Evolutionary conservation across 2,113 vertebrate genomes (phyloP).

Genomic region (Lethenteron camtschaticum): DNA sequence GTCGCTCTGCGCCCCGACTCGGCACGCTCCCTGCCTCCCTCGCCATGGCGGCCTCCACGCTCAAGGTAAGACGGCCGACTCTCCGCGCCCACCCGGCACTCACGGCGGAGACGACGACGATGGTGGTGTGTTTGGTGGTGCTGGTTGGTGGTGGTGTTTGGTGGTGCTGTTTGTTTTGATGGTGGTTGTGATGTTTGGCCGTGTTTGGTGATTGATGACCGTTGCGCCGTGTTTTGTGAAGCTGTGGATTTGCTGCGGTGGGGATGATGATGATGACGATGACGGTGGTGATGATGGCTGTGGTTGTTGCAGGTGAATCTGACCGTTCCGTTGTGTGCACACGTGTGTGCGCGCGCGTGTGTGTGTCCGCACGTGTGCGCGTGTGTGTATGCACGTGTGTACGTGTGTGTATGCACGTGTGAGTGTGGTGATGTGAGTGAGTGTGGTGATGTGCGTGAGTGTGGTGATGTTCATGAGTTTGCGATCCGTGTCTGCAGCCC

Average conservation of each 20-base stretch:
- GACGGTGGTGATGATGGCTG: too few species aligned
- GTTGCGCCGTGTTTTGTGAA: neutral
- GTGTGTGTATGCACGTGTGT: neutral
- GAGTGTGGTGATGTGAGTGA: too few species aligned
- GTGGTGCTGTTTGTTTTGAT: too few species aligned
- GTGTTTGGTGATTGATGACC: neutral
- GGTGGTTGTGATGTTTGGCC: neutral
- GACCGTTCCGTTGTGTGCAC: neutral
- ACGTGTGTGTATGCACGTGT: too few species aligned
- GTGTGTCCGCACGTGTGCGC: neutral
- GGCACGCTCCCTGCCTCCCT: slow-evolving; percentile 11
- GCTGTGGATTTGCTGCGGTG: neutral
- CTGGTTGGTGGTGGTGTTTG: too few species aligned
- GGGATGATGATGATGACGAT: too few species aligned
- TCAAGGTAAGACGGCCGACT: slow-evolving; percentile 15
- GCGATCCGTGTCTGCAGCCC: slow-evolving; percentile 26
- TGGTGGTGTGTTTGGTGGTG: neutral
- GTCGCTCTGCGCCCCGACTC: slow-evolving; percentile 8
- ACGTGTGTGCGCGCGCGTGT: neutral
- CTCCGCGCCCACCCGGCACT: neutral
- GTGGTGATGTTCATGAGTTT: neutral
- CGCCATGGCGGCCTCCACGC: slow-evolving; percentile 9
- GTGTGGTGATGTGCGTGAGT: too few species aligned
- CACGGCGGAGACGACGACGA: too few species aligned
- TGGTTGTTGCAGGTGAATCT: neutral